phyloP scores from a whole-genome alignment of 2,113 vertebrate genomes.

The Tiliqua scincoides region DNA sequence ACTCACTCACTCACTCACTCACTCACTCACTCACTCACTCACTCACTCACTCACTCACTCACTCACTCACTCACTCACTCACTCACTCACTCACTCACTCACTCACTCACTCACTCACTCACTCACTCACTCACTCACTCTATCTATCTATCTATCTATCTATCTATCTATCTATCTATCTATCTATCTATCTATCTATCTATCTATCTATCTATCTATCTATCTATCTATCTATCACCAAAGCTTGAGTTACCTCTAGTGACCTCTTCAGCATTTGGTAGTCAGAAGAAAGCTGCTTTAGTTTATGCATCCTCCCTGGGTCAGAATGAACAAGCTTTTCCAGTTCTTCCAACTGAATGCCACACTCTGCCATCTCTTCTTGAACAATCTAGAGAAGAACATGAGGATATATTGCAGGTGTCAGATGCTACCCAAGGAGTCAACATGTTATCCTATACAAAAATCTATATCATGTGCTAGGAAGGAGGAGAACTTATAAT shows the following conservation, averaged over 20 bases:
- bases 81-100: too few species aligned
- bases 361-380: constrained; percentile 84
- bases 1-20: too few species aligned
- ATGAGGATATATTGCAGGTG: neutral
- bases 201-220: too few species aligned
- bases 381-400: constrained; percentile 81
- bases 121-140: too few species aligned
- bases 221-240: too few species aligned
- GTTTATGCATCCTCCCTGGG: constrained; percentile 76
- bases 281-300: constrained; percentile 78
- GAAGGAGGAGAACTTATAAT: neutral
- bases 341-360: constrained; percentile 76
- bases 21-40: too few species aligned
- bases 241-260: constrained; percentile 77
- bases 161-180: too few species aligned
- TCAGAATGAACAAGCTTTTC: constrained; percentile 81
- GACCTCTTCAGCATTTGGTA: constrained; percentile 77
- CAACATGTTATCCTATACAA: neutral
- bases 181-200: too few species aligned
- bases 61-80: too few species aligned
- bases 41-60: too few species aligned
- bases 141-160: too few species aligned
- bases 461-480: neutral
- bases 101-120: too few species aligned
- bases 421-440: neutral